A percentile compares a stretch with the other conserved stretches of the same genome.
These are phyloP conservation scores for Watsonalla cultraria DNA, from an alignment of 2,888 invertebrate genomes.

Conservation along the genomic window DNA sequence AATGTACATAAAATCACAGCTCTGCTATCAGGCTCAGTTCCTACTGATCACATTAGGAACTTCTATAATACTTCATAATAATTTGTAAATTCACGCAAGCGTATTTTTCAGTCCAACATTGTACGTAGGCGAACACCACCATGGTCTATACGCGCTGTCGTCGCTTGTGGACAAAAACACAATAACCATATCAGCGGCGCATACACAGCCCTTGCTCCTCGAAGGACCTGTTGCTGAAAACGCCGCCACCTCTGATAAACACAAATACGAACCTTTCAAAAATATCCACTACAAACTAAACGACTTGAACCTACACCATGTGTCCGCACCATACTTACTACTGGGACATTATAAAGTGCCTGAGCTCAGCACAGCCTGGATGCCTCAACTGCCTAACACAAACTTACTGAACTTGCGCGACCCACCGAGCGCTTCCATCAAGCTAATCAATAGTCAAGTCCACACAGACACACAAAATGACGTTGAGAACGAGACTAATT, in stretches of 20 bases:
- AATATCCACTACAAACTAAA: constrained; percentile 68
- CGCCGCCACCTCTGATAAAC: constrained; percentile 36
- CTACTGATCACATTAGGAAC: not conserved
- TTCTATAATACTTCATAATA: not conserved
- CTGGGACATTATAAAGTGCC: constrained; percentile 87
- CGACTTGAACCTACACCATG: constrained; percentile 56
- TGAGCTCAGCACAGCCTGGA: constrained; percentile 73
- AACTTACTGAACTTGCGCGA: constrained; percentile 48
- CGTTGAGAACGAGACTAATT: constrained; percentile 63
- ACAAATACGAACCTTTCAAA: constrained; percentile 69
- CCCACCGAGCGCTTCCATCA: constrained; percentile 40
- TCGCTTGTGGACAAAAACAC: constrained; percentile 95
- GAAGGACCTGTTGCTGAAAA: constrained; percentile 81
- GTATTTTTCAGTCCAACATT: constrained; percentile 86
- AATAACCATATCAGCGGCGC: constrained; percentile 87
- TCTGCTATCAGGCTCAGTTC: not conserved
- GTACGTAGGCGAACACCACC: constrained; percentile 91
- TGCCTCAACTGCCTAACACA: constrained; percentile 57
- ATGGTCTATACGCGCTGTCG: constrained; percentile 94
- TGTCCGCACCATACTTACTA: constrained; percentile 67
- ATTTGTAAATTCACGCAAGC: not conserved
- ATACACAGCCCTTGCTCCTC: constrained; percentile 83
- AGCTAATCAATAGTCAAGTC: constrained; percentile 64
- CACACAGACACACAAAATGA: constrained; percentile 51
- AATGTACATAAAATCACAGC: too few relatives aligned